A percentile compares a stretch with the other conserved stretches of the same genome.
These are phyloP conservation scores for Leucoraja erinaceus DNA, from an alignment of 2,113 vertebrate genomes.

Conservation along the genomic window DNA sequence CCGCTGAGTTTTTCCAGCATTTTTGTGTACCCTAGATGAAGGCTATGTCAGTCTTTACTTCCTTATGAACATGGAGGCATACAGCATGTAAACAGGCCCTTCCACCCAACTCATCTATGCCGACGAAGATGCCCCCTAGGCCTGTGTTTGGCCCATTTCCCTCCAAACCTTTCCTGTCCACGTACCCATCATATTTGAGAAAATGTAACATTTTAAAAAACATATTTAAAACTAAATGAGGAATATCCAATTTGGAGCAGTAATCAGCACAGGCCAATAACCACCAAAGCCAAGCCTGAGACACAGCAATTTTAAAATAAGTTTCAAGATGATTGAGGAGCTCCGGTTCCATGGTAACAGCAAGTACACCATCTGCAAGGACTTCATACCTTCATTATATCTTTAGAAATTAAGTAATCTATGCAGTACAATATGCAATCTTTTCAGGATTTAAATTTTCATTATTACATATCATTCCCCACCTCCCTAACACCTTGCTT, in stretches of 20 bases:
- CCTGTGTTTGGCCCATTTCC: too few species aligned
- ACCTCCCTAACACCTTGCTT: neutral
- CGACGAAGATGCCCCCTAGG: too few species aligned
- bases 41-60: neutral
- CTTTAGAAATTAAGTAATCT: neutral
- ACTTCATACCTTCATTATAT: neutral
- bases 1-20: too few species aligned
- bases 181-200: too few species aligned
- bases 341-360: conserved; percentile 1
- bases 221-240: neutral
- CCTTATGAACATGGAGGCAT: neutral
- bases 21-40: too few species aligned
- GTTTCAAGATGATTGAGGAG: neutral
- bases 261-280: neutral
- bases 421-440: neutral
- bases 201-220: too few species aligned
- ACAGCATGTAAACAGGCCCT: too few species aligned
- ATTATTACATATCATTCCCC: neutral
- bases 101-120: too few species aligned
- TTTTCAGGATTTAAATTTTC: neutral
- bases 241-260: neutral
- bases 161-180: too few species aligned
- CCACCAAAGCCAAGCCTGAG: neutral
- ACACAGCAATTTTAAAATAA: neutral
- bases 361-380: neutral